Evolutionary conservation across 2,797 vertebrate species (phyloP).

Genomic region (Scarus forsteni): DNA sequence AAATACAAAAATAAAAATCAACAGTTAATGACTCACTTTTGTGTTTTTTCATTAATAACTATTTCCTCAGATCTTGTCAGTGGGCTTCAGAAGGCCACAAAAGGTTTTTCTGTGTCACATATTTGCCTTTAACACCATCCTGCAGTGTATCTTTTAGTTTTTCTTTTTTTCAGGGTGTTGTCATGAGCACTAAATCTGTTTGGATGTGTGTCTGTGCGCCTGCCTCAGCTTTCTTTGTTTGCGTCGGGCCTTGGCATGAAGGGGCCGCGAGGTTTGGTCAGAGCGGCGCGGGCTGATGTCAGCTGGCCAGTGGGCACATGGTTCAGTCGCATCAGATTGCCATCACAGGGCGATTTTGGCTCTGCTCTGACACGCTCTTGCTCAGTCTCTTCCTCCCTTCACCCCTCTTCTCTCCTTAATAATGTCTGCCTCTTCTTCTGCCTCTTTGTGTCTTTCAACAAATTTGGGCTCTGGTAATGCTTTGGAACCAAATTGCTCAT

Average conservation of each 20-base stretch:
- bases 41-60: no score
- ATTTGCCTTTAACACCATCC: slow-evolving; percentile 12
- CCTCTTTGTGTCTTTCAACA: slow-evolving; percentile 33
- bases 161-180: slow-evolving; percentile 44
- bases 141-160: slow-evolving; percentile 26
- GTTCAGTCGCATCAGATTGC: slow-evolving; percentile 81
- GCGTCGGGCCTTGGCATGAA: slow-evolving; percentile 77
- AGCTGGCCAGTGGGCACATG: slow-evolving; percentile 76
- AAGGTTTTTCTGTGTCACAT: slow-evolving; percentile 16
- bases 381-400: slow-evolving; percentile 39
- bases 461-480: slow-evolving; percentile 50
- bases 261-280: slow-evolving; percentile 73
- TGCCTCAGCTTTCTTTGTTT: slow-evolving; percentile 67
- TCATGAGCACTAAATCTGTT: slow-evolving; percentile 50
- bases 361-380: slow-evolving; percentile 47
- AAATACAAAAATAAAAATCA: no score
- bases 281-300: slow-evolving; percentile 78
- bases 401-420: slow-evolving; percentile 45
- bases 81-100: slow-evolving; percentile 7
- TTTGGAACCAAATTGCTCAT: slow-evolving; percentile 58
- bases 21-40: no score
- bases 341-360: slow-evolving; percentile 71
- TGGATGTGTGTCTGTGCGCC: slow-evolving; percentile 59
- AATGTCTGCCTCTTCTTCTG: slow-evolving; percentile 63
- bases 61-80: not conserved